Evolutionary conservation across 1,140 invertebrate species (phyloP), one percentile per base, ranked within the genome.

Genomic region (Magallana gigas): DNA sequence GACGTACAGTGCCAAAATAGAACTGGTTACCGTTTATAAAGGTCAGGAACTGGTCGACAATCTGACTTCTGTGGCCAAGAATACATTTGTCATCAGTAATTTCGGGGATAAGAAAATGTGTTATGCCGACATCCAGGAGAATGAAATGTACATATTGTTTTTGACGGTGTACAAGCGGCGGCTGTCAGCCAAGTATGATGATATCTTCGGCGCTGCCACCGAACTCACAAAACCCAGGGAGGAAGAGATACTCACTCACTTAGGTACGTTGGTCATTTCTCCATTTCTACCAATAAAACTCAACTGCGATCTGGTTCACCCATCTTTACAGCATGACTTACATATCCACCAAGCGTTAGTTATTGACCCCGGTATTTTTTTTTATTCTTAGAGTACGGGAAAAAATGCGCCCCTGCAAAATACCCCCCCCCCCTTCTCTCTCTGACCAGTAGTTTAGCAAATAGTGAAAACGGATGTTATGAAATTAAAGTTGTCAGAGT

Each of bases 71-170:
- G 80, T 90, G 58, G 59, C 86, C 9, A 57, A 59, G 14, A 86
- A 88, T 85, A 88, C 92, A 8, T 94, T 92, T 88, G 93, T 92
- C 86, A 88, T 94, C 83, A 92, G 92, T 82, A 94, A 94, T 90
- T 94, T 94, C 84, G 94, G 94, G n/a, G 93, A 93, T 88, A 93
- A 93, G 83, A 91, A 92, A 58, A 91, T 92, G 91, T 94, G 94
- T 83, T 94, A 94, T 85, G 92, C 94, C 16, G 94, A 94, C 84
- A 92, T 94, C 8, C 86, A 60, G 7, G 87, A 88, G 8, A 93
- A 91, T 11, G 88, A 92, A 89, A 88, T 83, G 16, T 94, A 94
- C 87, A 91, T 94, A 56, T 89, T 94, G 11, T 94, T 94, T 85
- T 82, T 94, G 81, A 94, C 94, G 4, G 88, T 92, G 2, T 94